Evolutionary conservation across 2,113 vertebrate genomes (phyloP), one percentile per base, ranked within the genome.

Genomic region (Odocoileus hemionus): DNA sequence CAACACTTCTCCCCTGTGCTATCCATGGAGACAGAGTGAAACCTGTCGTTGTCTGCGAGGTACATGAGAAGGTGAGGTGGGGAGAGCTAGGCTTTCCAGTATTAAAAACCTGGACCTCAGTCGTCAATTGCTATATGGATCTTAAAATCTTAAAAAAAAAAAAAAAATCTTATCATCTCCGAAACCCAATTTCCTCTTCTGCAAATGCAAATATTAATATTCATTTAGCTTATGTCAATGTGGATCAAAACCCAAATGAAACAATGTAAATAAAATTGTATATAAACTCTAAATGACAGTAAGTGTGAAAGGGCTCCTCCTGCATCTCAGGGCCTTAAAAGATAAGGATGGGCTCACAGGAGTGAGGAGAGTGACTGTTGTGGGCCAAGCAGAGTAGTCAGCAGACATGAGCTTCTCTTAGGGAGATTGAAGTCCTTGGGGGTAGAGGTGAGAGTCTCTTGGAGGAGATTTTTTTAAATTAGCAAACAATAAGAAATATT

Each of bases 61-160:
- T 4, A 5, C 0, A 0, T 19, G 61, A 76, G 60, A 11, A 0
- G 0, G 2, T 64, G 43, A 47, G 15, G 33, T 7, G 1, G 6
- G 12, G 10, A 47, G 6, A 47, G 21, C 1, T 28, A 70, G 21
- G 14, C 7, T 88, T 60, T 58, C 47, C 33, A 0, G 12, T 43
- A 1, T 79, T n/a, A 80, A 92, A 80, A 21, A 78, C 7, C 36
- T 3, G 16, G 17, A 17, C 30, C 5, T 57, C 85, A 43, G 39
- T 79, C 25, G 1, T 2, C 12, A 54, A 47, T 52, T 82, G 7
- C 25, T 85, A 26, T 16, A 33, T 21, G 61, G 19, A 86, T 36
- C 43, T 93, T 79, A 52, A 82, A 82, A 64, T 14, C 30, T 28
- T 50, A n/a, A 5, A 45, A 45, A 45, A 45, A 45, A 45, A 45